phyloP scores from a whole-genome alignment of 2,797 vertebrate genomes.

The Pseudochirops cupreus region DNA sequence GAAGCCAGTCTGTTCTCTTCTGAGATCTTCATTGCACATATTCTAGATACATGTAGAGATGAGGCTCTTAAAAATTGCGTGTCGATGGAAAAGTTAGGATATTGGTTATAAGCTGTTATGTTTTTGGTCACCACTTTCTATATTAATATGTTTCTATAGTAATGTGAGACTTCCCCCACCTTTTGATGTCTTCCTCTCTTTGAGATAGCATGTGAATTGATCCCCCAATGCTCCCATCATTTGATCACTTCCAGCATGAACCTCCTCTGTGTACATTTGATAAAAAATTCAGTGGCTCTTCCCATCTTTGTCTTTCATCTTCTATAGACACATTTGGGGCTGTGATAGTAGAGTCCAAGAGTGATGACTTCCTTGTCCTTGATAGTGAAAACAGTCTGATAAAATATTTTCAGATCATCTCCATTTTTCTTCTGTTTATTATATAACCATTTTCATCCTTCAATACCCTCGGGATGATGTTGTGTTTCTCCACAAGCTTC shows the following conservation, averaged over 20 bases:
- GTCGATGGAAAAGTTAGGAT: neutral
- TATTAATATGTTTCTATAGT: neutral
- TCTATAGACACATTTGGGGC: neutral
- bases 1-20: neutral
- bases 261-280: neutral
- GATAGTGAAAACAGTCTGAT: neutral
- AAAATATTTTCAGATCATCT: neutral
- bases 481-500: neutral
- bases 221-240: neutral
- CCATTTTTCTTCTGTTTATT: neutral
- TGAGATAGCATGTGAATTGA: neutral
- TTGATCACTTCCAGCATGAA: neutral
- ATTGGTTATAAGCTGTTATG: neutral
- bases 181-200: neutral
- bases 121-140: neutral
- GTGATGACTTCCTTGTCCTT: neutral
- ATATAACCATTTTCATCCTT: neutral
- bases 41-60: neutral
- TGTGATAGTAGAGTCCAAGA: neutral
- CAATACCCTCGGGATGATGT: neutral
- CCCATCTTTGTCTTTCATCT: neutral
- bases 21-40: neutral
- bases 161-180: neutral
- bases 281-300: neutral
- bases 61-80: neutral